Evolutionary conservation across 2,797 vertebrate genomes (phyloP).

Genomic region (Alauda arvensis): DNA sequence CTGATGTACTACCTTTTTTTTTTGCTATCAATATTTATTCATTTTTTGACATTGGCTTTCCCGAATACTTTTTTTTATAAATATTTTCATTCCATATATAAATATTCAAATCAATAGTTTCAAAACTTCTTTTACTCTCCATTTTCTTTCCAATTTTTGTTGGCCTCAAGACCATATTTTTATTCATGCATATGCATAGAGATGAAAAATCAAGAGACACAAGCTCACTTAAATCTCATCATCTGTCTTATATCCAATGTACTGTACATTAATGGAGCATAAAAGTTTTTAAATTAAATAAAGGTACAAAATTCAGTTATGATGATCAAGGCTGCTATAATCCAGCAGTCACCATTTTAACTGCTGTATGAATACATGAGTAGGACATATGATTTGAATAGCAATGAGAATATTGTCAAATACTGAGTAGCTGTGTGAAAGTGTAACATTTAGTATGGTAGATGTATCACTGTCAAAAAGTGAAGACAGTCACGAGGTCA

Average conservation of each 20-base stretch:
- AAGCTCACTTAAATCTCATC: constrained; percentile 10
- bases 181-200: background rate
- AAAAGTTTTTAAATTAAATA: constrained; percentile 12
- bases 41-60: background rate
- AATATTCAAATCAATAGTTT: background rate
- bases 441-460: background rate
- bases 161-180: background rate
- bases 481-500: background rate
- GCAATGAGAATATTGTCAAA: constrained; percentile 15
- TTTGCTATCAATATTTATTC: background rate
- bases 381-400: background rate
- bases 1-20: background rate
- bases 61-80: background rate
- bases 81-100: background rate
- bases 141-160: background rate
- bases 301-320: background rate
- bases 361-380: background rate
- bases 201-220: background rate
- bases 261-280: background rate
- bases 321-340: background rate
- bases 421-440: background rate
- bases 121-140: background rate
- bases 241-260: background rate
- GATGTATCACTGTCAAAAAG: background rate
- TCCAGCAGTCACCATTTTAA: background rate